Percentiles rank a stretch among this genome's conserved stretches.
phyloP scores from a whole-genome alignment of 2,113 vertebrate genomes.

The Callospermophilus lateralis region DNA sequence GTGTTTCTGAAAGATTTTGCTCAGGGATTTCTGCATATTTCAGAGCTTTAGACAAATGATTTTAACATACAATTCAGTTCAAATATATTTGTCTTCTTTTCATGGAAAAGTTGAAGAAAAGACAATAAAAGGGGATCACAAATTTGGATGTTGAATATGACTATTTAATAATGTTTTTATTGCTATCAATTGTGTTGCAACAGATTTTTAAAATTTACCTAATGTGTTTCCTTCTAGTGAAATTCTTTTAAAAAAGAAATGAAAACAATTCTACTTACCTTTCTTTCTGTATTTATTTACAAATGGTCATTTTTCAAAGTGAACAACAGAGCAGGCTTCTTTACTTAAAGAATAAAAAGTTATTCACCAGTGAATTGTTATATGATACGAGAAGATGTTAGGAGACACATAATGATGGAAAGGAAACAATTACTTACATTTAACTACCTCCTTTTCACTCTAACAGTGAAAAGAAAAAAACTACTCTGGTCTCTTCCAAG shows the following conservation, averaged over 20 bases:
- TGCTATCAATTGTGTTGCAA: not conserved
- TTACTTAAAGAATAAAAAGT: not conserved
- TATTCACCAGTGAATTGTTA: not conserved
- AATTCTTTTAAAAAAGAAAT: slow-evolving; percentile 58
- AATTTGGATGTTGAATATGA: slow-evolving; percentile 31
- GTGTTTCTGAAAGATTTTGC: slow-evolving; percentile 56
- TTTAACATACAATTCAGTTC: slow-evolving; percentile 38
- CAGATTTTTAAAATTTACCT: not conserved
- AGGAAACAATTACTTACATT: slow-evolving; percentile 45
- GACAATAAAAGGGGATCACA: not conserved
- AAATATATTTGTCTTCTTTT: slow-evolving; percentile 21
- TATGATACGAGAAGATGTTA: not conserved
- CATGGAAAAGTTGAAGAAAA: slow-evolving; percentile 6
- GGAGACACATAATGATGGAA: not conserved
- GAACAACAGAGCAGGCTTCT: not conserved
- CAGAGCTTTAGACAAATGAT: slow-evolving; percentile 48
- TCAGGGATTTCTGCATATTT: slow-evolving; percentile 36
- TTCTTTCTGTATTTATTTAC: slow-evolving; percentile 16
- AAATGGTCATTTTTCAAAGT: not conserved
- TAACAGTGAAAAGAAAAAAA: not conserved
- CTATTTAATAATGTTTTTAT: not conserved
- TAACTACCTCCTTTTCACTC: not conserved
- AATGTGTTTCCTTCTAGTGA: slow-evolving; percentile 25
- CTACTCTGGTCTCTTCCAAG: not conserved
- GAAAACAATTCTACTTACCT: not conserved